Evolutionary conservation across 2,113 vertebrate species (phyloP).

Genomic region (Pygathrix nemaeus): DNA sequence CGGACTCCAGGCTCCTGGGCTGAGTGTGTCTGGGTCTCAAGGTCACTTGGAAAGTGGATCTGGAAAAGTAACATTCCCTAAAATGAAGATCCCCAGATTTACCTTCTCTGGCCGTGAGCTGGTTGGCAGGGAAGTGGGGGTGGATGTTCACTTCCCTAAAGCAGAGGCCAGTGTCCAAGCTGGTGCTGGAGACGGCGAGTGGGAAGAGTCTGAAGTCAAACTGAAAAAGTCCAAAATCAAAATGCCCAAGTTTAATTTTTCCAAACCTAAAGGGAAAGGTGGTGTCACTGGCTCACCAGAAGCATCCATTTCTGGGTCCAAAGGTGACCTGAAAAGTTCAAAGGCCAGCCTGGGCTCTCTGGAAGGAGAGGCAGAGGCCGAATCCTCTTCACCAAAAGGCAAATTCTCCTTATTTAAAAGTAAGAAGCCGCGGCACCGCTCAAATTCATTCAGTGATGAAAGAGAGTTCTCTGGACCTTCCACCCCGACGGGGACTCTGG

Average conservation of each 20-base stretch:
- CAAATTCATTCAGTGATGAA: slow-evolving; percentile 92
- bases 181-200: slow-evolving; percentile 78
- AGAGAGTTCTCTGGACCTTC: slow-evolving; percentile 83
- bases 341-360: slow-evolving; percentile 87
- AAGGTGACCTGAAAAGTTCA: slow-evolving; percentile 86
- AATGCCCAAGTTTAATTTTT: slow-evolving; percentile 92
- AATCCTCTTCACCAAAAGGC: slow-evolving; percentile 84
- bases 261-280: slow-evolving; percentile 90
- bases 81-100: slow-evolving; percentile 86
- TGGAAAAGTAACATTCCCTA: slow-evolving; percentile 85
- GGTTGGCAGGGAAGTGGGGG: slow-evolving; percentile 82
- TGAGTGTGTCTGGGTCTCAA: not conserved
- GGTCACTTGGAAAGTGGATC: slow-evolving; percentile 58
- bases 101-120: slow-evolving; percentile 74
- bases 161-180: slow-evolving; percentile 32
- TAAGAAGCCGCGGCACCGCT: slow-evolving; percentile 89
- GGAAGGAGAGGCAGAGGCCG: slow-evolving; percentile 81
- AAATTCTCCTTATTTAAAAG: slow-evolving; percentile 90
- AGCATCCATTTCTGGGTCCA: slow-evolving; percentile 80
- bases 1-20: not conserved
- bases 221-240: slow-evolving; percentile 92
- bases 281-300: slow-evolving; percentile 81
- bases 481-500: slow-evolving; percentile 85
- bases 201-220: slow-evolving; percentile 85
- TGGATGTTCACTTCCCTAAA: slow-evolving; percentile 83